Base-by-base conservation (phyloP, 2,113 vertebrate species). In the Phaetusa simplex region DNA sequence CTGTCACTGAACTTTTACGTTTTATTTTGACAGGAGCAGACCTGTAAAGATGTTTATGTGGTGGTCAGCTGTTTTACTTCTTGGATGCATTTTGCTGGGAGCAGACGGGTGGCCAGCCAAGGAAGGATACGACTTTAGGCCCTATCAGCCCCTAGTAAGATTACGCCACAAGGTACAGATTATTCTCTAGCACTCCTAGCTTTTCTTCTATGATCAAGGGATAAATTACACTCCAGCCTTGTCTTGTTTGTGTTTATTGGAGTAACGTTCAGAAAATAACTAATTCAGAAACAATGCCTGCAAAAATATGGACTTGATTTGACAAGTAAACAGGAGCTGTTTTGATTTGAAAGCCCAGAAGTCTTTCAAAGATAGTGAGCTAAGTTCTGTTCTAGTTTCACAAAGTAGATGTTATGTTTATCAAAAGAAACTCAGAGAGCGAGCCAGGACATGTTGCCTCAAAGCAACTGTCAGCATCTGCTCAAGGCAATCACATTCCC, bases 111-210 rank as follows among this genome's bases (percentile, higher is more conserved):
- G 98, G 96, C 97, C 97, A 80, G 71, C 90, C 56, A 98, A 97
- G 82, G 98, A 98, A 97, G 96, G 84, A 96, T 97, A 98, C 1
- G 34, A 84, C n/a, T 93, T 98, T 43, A 97, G 96, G 45, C 91
- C 94, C 56, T 98, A 98, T 56, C 98, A 97, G 11, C 96, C 98
- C 30, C 79, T 98, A 49, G 24, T 98, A 79, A 97, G 98, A 90
- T 88, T 98, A 85, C 96, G 98, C 17, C 98, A 98, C 91, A 98
- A 98, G 98, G 98, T 98, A 98, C 47, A 72, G 71, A 87, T 56
- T 53, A 58, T 86, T 80, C 61, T 90, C 11, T 70, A 34, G 40
- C 36, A 81, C 15, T 84, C 43, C 29, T 90, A n/a, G 4, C 9
- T 92, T 79, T 84, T 65, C 11, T 65, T 95, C 14, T 5, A 11